Percentiles rank a stretch among this genome's conserved stretches.
Conservation (phyloP, 2,797 vertebrate species). For the Mycteria americana region DNA sequence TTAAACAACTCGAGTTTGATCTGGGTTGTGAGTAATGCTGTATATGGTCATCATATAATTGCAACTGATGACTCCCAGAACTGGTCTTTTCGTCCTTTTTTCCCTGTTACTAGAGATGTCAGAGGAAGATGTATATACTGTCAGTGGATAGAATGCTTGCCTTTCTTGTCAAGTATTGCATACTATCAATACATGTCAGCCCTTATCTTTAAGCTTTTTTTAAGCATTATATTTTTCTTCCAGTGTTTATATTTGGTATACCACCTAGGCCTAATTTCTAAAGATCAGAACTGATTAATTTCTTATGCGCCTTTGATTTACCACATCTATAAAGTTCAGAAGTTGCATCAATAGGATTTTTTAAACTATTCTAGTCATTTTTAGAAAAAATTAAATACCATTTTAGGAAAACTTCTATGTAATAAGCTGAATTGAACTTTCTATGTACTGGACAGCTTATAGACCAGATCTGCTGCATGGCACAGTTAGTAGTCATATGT, state of each 20-base stretch:
- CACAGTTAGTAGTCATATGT: neutral
- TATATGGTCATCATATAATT: neutral
- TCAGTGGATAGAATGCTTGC: neutral
- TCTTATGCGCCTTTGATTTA: neutral
- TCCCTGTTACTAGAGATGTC: neutral
- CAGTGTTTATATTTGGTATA: neutral
- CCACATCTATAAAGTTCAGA: neutral
- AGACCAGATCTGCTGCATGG: neutral
- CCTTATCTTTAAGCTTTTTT: neutral
- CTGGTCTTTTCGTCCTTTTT: neutral
- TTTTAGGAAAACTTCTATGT: neutral
- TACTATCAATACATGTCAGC: neutral
- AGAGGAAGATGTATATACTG: neutral
- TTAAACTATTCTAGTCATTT: neutral
- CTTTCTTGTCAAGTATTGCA: neutral
- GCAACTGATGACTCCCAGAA: neutral
- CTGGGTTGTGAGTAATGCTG: neutral
- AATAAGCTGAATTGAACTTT: neutral
- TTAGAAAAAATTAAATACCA: neutral
- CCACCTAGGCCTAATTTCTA: neutral
- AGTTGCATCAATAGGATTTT: neutral
- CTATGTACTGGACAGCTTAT: neutral
- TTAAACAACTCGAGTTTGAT: neutral
- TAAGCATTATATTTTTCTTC: neutral
- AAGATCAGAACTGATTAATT: neutral